Conservation (phyloP, 2,797 vertebrate species). For the Masticophis lateralis region DNA sequence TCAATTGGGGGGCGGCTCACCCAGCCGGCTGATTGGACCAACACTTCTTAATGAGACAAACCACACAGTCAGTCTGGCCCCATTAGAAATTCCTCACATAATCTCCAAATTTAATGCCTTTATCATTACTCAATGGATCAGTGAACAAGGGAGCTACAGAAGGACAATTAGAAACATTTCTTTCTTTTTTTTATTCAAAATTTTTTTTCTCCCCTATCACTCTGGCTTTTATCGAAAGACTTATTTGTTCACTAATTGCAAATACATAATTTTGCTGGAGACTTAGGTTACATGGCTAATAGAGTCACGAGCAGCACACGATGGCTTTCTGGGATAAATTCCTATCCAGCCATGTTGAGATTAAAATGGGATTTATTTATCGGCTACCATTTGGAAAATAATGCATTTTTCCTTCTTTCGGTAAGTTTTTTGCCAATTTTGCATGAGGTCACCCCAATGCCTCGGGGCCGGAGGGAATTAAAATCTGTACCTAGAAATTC, state of each 20-base stretch:
- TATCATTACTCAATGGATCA: slow-evolving; percentile 70
- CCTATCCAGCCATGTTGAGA: slow-evolving; percentile 21
- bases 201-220: slow-evolving; percentile 35
- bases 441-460: neutral
- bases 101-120: slow-evolving; percentile 72
- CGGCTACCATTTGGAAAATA: neutral
- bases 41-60: slow-evolving; percentile 52
- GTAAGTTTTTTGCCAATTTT: neutral
- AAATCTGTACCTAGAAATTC: neutral
- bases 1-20: neutral
- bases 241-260: slow-evolving; percentile 67
- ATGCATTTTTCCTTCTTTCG: neutral
- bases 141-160: slow-evolving; percentile 62
- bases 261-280: slow-evolving; percentile 67
- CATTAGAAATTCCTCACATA: slow-evolving; percentile 67
- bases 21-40: slow-evolving; percentile 20
- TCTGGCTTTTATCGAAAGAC: slow-evolving; percentile 63
- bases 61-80: slow-evolving; percentile 53
- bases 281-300: slow-evolving; percentile 58
- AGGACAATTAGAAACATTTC: slow-evolving; percentile 63
- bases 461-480: too few relatives aligned
- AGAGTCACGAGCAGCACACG: slow-evolving; percentile 39
- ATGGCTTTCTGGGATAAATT: slow-evolving; percentile 21
- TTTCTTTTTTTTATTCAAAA: slow-evolving; percentile 44
- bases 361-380: slow-evolving; percentile 25